phyloP scores from a whole-genome alignment of 2,888 invertebrate species.

The Drosophila sordidapex region DNA sequence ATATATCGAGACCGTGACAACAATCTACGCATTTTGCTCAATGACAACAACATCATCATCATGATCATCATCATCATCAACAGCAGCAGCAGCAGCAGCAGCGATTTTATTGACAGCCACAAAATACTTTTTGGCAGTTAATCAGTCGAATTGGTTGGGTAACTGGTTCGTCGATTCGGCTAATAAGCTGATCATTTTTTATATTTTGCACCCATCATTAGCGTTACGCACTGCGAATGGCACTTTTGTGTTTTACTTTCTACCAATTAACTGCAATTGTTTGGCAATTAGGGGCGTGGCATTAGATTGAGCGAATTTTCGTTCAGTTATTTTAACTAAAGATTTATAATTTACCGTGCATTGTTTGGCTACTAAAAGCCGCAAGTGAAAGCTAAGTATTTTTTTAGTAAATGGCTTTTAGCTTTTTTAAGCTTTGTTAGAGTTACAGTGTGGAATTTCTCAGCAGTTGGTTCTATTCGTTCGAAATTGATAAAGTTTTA shows the following conservation, averaged over 20 bases:
- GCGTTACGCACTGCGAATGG: constrained; percentile 49
- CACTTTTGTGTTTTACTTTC: constrained; percentile 67
- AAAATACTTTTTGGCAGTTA: constrained; percentile 38
- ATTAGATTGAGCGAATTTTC: constrained; percentile 16
- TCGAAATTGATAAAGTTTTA: neutral
- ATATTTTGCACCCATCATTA: constrained; percentile 54
- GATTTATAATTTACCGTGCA: constrained; percentile 65
- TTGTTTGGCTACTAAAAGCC: constrained; percentile 41
- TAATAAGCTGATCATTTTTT: constrained; percentile 58
- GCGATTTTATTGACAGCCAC: constrained; percentile 24
- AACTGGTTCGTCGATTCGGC: constrained; percentile 57
- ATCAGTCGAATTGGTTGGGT: constrained; percentile 59
- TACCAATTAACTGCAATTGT: constrained; percentile 74
- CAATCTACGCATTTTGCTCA: constrained; percentile 46
- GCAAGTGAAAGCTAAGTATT: constrained; percentile 58
- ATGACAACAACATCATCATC: constrained; percentile 12
- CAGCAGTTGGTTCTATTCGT: neutral
- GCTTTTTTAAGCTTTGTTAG: constrained; percentile 1
- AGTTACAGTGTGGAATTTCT: neutral
- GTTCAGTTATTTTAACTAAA: constrained; percentile 74
- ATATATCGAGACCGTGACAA: constrained; percentile 56
- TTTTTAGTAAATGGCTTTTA: constrained; percentile 13
- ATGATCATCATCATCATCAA: constrained; percentile 10
- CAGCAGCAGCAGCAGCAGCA: neutral
- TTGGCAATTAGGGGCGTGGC: constrained; percentile 55